These are phyloP conservation scores for Daphoenositta chrysoptera DNA, from an alignment of 2,113 vertebrate species.

Conservation along the genomic window DNA sequence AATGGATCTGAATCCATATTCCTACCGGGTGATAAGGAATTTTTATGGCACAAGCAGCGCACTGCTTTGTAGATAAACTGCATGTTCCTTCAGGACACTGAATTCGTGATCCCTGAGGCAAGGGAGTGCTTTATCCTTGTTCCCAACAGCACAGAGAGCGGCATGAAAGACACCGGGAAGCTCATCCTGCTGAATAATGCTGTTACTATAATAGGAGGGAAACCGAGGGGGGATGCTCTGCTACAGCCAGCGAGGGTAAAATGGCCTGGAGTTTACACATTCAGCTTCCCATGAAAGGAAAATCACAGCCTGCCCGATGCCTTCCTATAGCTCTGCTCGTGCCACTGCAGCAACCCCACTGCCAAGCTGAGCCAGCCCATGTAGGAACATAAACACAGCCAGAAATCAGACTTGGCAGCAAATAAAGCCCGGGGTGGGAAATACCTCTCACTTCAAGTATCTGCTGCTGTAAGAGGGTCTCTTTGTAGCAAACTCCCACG, in stretches of 20 bases:
- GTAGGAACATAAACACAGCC: background rate
- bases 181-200: background rate
- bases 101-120: background rate
- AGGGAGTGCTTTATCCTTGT: background rate
- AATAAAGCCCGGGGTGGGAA: background rate
- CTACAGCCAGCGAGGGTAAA: background rate
- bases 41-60: background rate
- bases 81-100: background rate
- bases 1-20: background rate
- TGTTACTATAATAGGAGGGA: background rate
- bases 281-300: background rate
- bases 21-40: background rate
- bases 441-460: background rate
- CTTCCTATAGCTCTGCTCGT: background rate
- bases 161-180: background rate
- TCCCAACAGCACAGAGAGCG: background rate
- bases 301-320: background rate
- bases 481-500: slow-evolving; percentile 28
- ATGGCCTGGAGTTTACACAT: background rate
- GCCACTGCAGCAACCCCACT: background rate
- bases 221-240: background rate
- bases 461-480: slow-evolving; percentile 10
- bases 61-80: slow-evolving; percentile 1
- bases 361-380: background rate
- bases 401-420: background rate